Percentiles rank a stretch among this genome's conserved stretches.
phyloP scores from a whole-genome alignment of 2,113 vertebrate species.

The Podiceps cristatus region DNA sequence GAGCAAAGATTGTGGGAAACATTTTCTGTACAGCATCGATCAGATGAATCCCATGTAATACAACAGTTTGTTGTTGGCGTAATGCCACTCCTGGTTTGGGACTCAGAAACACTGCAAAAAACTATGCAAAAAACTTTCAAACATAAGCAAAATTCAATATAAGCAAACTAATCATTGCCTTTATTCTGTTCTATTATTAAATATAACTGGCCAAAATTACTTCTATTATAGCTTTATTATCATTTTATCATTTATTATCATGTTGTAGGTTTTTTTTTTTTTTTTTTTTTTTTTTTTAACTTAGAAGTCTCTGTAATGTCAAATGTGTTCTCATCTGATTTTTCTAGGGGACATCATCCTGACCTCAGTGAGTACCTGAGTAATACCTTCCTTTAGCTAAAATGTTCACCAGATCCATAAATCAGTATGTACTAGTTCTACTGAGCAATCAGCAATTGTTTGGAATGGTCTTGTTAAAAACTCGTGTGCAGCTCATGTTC shows the following conservation, averaged over 20 bases:
- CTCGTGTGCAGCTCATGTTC: background rate
- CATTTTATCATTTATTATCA: background rate
- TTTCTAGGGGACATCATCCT: background rate
- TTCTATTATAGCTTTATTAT: background rate
- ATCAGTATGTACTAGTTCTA: background rate
- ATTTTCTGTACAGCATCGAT: fast-evolving
- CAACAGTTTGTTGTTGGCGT: background rate
- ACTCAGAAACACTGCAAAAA: background rate
- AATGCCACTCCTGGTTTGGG: background rate
- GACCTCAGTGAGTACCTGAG: background rate
- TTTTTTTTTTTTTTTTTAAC: background rate
- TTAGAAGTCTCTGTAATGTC: background rate
- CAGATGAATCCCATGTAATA: background rate
- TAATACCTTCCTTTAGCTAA: background rate
- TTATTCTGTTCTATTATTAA: background rate
- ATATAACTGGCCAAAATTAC: background rate
- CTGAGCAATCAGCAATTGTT: background rate
- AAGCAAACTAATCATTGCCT: background rate
- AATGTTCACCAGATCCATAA: background rate
- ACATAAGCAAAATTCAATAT: background rate
- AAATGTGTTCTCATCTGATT: background rate
- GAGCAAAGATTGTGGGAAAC: background rate
- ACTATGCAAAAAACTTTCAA: background rate
- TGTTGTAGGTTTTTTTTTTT: no score
- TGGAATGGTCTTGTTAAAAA: background rate